Conservation (phyloP, 30 jellyfish, hydroid and myxozoan species). For the Cassiopea xamachana region DNA sequence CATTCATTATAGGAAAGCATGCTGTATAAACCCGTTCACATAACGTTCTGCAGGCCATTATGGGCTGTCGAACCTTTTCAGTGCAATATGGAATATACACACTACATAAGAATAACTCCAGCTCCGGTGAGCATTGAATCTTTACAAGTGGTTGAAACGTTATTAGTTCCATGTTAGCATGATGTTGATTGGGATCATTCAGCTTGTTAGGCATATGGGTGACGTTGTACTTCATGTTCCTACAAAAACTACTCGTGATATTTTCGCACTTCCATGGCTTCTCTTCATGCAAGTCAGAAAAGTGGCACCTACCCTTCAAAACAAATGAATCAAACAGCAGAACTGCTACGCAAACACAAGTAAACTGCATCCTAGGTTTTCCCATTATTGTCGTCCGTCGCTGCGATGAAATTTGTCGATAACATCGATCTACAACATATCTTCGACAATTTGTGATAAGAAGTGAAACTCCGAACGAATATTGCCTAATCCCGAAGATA, state of each 20-base stretch:
- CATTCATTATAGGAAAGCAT: slow-evolving; percentile 63
- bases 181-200: slow-evolving; percentile 65
- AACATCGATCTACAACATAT: slow-evolving; percentile 20
- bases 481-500: slow-evolving; percentile 73
- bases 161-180: slow-evolving; percentile 72
- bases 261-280: slow-evolving; percentile 92
- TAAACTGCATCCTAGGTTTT: slow-evolving; percentile 20
- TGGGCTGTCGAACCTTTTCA: slow-evolving; percentile 75
- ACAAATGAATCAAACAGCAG: slow-evolving; percentile 67
- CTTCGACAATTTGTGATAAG: slow-evolving; percentile 4
- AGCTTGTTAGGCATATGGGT: slow-evolving; percentile 81
- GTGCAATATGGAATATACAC: slow-evolving; percentile 91
- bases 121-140: slow-evolving; percentile 83
- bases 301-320: slow-evolving; percentile 71
- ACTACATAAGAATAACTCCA: slow-evolving; percentile 88
- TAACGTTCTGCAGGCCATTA: slow-evolving; percentile 88
- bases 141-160: slow-evolving; percentile 70
- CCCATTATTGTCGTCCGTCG: slow-evolving; percentile 67
- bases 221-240: slow-evolving; percentile 79
- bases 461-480: slow-evolving; percentile 28
- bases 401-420: slow-evolving; percentile 26
- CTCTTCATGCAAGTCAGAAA: slow-evolving; percentile 61
- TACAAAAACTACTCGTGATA: slow-evolving; percentile 74
- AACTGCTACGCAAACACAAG: slow-evolving; percentile 63
- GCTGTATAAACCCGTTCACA: slow-evolving; percentile 87